Conservation (phyloP, 2,797 vertebrate genomes). For the Tapera naevia region DNA sequence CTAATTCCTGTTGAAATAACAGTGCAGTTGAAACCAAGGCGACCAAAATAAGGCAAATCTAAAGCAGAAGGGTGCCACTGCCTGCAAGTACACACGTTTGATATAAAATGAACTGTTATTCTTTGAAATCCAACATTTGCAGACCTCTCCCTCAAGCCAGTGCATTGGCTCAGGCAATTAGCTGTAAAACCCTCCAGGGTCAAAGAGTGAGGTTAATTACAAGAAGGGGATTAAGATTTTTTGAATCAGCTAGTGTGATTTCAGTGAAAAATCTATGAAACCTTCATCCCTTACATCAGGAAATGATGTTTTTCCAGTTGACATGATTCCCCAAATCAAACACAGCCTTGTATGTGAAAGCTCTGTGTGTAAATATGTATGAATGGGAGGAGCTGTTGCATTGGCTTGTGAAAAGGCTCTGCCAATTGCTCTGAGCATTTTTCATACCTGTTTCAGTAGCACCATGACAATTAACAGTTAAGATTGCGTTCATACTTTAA, state of each 20-base stretch:
- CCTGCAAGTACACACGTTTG: neutral
- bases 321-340: neutral
- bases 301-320: neutral
- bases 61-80: neutral
- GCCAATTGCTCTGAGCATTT: neutral
- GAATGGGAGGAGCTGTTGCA: neutral
- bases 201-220: neutral
- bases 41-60: neutral
- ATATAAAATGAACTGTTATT: neutral
- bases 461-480: neutral
- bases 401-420: neutral
- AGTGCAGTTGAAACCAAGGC: neutral
- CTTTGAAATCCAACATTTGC: neutral
- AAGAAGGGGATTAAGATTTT: neutral
- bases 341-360: neutral
- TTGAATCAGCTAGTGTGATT: neutral
- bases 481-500: neutral
- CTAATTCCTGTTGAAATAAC: neutral
- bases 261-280: neutral
- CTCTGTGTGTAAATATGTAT: neutral
- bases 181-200: neutral
- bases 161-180: neutral
- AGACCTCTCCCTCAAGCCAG: neutral
- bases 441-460: neutral
- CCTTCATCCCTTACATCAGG: neutral